Base-by-base conservation (phyloP, 1,140 invertebrate species). In the Oryctes rhinoceros region DNA sequence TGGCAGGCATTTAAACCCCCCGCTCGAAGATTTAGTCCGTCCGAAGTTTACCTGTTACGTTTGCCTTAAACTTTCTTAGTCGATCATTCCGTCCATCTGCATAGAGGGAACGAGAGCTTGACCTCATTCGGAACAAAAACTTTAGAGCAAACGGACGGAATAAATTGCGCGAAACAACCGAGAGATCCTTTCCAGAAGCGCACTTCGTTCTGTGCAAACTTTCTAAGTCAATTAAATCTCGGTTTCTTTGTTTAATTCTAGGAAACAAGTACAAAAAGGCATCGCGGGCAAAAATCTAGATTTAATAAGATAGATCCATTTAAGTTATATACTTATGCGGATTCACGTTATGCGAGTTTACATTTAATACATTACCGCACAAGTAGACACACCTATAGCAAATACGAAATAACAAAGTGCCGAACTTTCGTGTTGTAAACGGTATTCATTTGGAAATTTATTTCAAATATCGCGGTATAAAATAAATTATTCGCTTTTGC, bases 71-170 rank as follows among this genome's bases (percentile, higher is more conserved):
- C 2, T 53, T 53, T 53, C 49, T 53, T 53, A 4, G 49, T 53
- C n/a, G n/a, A 53, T 53, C n/a, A 7, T 53, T 53, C 49, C 13
- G 49, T 53, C n/a, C 10, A 15, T 53, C 49, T 53, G 49, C 13
- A 53, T 53, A 11, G 13, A 13, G 49, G 9, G 39, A 44, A 44
- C 5, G n/a, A 15, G 49, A 15, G 49, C 13, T 53, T 53, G 49
- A 53, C 49, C 49, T 53, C 49, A 18, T 53, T 53, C n/a, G n/a
- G 49, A 53, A 53, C 49, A 53, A 53, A 53, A 53, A 53, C 49
- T 13, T 18, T 18, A 53, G n/a, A 7, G n/a, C 11, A 18, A 53
- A 53, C 13, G 2, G n/a, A 53, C 2, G 49, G 6, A 53, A 53
- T 53, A 53, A 15, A 53, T 15, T 4, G 13, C 13, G 49, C 39